A percentile compares a stretch with the other conserved stretches of the same genome.
Conservation (phyloP, 1,140 invertebrate genomes). For the Pteromalus puparum region DNA sequence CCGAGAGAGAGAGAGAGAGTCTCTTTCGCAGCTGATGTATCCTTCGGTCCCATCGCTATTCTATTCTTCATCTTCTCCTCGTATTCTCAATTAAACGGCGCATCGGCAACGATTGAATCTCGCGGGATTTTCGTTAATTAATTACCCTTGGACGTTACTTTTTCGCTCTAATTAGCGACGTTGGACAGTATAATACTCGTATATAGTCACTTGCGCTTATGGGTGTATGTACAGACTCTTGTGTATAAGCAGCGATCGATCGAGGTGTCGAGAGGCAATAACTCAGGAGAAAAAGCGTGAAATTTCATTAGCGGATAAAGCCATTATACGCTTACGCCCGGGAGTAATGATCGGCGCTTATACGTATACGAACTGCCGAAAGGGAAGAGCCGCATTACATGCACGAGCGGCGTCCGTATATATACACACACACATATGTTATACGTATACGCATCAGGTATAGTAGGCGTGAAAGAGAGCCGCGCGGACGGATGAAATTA, state of each 20-base stretch:
- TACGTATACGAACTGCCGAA: not conserved
- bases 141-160: not conserved
- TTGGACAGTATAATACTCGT: not conserved
- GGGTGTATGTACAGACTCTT: too few species aligned
- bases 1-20: constrained; percentile 18
- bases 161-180: constrained; percentile 15
- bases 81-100: constrained; percentile 65
- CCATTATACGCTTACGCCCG: not conserved
- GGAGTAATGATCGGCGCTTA: not conserved
- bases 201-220: not conserved
- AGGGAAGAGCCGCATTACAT: not conserved
- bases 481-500: constrained; percentile 69
- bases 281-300: constrained; percentile 1
- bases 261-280: constrained; percentile 7
- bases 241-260: not conserved
- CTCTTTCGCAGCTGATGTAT: constrained; percentile 61
- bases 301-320: constrained; percentile 17
- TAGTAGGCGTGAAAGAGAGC: constrained; percentile 19
- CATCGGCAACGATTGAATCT: constrained; percentile 43
- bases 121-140: constrained; percentile 46
- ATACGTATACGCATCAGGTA: not conserved
- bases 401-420: not conserved
- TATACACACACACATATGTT: too few species aligned
- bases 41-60: constrained; percentile 70
- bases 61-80: constrained; percentile 68